Conservation (phyloP, 2,888 invertebrate species). For the Tipula confusa region DNA sequence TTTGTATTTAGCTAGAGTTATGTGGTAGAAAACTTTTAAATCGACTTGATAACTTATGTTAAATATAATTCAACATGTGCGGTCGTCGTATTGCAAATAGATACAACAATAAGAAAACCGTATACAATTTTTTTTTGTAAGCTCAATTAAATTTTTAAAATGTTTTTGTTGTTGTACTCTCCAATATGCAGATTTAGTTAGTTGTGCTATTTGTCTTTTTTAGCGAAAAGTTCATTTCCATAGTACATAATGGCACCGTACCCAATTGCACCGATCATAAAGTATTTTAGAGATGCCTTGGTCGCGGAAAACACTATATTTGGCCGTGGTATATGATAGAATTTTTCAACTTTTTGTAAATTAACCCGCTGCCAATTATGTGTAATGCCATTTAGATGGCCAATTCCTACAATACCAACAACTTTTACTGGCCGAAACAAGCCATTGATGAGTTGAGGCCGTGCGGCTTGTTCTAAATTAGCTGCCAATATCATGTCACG, state of each 20-base stretch:
- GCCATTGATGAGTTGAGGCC: constrained; percentile 31
- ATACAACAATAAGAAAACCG: neutral
- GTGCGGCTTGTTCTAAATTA: constrained; percentile 66
- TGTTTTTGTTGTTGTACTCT: neutral
- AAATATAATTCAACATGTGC: constrained; percentile 8
- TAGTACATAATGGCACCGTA: neutral
- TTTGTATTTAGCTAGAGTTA: neutral
- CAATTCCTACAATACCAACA: constrained; percentile 92
- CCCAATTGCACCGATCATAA: neutral
- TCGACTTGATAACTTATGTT: neutral
- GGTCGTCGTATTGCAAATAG: neutral
- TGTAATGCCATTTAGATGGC: constrained; percentile 71
- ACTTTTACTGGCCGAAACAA: constrained; percentile 55
- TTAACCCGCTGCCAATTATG: constrained; percentile 36
- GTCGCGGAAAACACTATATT: neutral
- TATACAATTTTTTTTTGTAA: neutral
- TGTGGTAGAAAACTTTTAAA: neutral
- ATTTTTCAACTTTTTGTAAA: constrained; percentile 34
- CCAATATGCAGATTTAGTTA: neutral
- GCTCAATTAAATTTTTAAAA: neutral
- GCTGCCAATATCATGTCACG: constrained; percentile 82
- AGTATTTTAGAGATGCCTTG: neutral
- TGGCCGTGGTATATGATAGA: constrained; percentile 35
- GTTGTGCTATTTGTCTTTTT: neutral
- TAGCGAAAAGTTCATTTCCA: neutral